These are phyloP conservation scores for Phrynocephalus forsythii DNA, from an alignment of 2,797 vertebrate species.

Conservation along the genomic window DNA sequence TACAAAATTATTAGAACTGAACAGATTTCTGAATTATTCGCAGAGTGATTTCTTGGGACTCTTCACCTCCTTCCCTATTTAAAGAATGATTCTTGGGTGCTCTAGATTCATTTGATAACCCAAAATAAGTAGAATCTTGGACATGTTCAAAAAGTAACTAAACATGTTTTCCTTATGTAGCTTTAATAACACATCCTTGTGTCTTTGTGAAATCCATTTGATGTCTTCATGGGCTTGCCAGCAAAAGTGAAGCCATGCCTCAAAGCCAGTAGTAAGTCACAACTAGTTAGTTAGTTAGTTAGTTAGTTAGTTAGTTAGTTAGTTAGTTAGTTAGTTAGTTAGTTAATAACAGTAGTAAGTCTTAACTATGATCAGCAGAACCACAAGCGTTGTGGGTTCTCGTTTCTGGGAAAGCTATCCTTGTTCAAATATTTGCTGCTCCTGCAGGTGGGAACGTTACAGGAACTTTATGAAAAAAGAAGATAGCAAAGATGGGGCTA, in stretches of 20 bases:
- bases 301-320: too few species aligned
- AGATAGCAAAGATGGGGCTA: too few species aligned
- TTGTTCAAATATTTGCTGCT: too few species aligned
- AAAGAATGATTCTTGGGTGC: neutral
- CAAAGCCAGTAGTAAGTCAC: too few species aligned
- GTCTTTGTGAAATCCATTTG: neutral
- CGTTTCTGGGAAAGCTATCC: too few species aligned
- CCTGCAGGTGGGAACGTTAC: too few species aligned
- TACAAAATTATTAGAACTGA: neutral
- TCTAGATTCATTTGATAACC: neutral
- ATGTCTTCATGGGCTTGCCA: neutral
- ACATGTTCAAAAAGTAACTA: neutral
- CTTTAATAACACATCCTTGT: neutral
- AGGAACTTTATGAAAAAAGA: too few species aligned
- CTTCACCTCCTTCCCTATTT: neutral
- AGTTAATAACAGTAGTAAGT: too few species aligned
- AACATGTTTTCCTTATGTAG: neutral
- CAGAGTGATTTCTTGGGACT: neutral
- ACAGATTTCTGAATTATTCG: neutral
- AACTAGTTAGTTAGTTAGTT: too few species aligned
- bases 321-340: too few species aligned
- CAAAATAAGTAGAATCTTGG: neutral
- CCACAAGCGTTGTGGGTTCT: too few species aligned
- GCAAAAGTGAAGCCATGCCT: neutral
- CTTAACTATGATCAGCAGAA: too few species aligned